Evolutionary conservation across 2,888 invertebrate species (phyloP).

Genomic region (Spialia ferax): DNA sequence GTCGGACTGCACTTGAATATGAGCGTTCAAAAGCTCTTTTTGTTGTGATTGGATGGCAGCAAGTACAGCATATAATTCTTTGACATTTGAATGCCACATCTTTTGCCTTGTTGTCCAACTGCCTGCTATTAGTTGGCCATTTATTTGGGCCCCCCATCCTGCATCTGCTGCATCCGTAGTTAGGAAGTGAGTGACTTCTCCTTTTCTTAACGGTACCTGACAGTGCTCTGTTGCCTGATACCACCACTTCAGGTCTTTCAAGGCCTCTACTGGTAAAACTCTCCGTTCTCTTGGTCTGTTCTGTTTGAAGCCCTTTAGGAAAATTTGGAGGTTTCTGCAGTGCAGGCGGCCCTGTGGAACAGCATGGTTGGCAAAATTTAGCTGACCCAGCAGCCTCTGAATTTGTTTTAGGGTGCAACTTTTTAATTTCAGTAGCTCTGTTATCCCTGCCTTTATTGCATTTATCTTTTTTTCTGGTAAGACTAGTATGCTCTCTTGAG

Average conservation of each 20-base stretch:
- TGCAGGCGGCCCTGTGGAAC: neutral
- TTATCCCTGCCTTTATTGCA: too few species aligned
- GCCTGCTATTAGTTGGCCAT: neutral
- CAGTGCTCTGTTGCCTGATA: neutral
- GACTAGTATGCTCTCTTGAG: too few species aligned
- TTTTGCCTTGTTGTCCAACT: neutral
- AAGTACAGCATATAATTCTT: neutral
- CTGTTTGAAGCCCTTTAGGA: neutral
- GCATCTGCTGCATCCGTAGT: constrained; percentile 33
- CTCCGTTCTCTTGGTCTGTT: neutral
- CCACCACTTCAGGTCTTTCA: neutral
- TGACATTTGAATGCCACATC: neutral
- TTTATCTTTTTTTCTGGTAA: too few species aligned
- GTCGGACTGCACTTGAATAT: neutral
- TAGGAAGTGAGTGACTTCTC: constrained; percentile 23
- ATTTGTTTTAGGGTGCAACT: neutral
- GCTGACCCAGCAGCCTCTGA: neutral
- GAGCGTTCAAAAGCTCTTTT: neutral
- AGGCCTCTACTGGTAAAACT: neutral
- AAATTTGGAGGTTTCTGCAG: neutral
- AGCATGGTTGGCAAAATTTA: neutral
- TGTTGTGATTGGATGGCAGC: neutral
- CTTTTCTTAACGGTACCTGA: neutral
- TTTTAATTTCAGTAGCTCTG: neutral
- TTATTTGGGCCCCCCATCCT: neutral